Base-by-base conservation (phyloP, 2,888 invertebrate species). In the Hypomecis punctinalis region DNA sequence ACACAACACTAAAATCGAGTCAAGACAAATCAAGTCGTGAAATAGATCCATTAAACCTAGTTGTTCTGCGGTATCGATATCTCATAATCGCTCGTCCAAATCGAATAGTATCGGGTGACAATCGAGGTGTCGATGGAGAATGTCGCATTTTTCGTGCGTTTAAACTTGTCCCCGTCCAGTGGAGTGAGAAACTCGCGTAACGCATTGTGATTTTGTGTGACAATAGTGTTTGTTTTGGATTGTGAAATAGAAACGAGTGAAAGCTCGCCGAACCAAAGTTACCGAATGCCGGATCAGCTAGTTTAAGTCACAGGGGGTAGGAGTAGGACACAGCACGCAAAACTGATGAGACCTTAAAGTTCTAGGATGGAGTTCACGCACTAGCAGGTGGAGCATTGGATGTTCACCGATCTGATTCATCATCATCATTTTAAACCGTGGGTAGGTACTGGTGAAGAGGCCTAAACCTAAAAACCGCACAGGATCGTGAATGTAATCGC, bases 91-190 rank as follows among this genome's bases (percentile, higher is more conserved):
- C 58, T 74, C 68, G 68, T 64, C 72, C 69, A 71, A 71, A 76
- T 71, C 72, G 72, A 23, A 68, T 48, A 45, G 54, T 73, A 70
- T 75, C 68, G 55, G 59, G 65, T 75, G 40, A 59, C 73, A 35
- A 36, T 59, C 55, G 58, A 70, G 74, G 86, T 85, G 84, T 86
- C 79, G 73, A 74, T 83, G 79, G 82, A 78, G 74, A 82, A 79
- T 79, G 85, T 83, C 82, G 83, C 67, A 85, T 86, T 86, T 87
- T 85, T 86, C 84, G 81, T 84, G 77, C 83, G 72, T 81, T 86
- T 85, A 85, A 84, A 82, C 85, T 78, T 72, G 80, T 76, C 76
- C 70, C 62, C 66, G 73, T 64, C 69, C 82, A 84, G 78, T 79
- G 82, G 72, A 65, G 82, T 81, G 81, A 75, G 72, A 85, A 86